A percentile compares a stretch with the other conserved stretches of the same genome.
Evolutionary conservation across 2,888 invertebrate genomes (phyloP).

Genomic region (Melitaea athalia): DNA sequence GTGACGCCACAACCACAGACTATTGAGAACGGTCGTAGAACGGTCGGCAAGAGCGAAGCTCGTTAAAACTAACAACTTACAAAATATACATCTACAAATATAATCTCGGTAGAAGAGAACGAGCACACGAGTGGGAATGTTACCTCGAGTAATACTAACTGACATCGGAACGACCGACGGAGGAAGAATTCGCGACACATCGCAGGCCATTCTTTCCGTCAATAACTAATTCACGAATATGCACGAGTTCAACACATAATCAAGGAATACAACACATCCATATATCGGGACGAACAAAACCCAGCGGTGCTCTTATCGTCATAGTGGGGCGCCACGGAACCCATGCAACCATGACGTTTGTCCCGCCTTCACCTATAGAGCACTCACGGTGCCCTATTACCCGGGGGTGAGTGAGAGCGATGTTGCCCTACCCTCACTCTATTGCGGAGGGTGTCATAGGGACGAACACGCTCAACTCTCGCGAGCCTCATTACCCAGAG

Average conservation of each 20-base stretch:
- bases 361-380: no score
- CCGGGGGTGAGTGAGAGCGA: no score
- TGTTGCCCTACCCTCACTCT: no score
- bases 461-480: neutral
- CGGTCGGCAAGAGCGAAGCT: neutral
- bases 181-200: neutral
- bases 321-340: no score
- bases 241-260: neutral
- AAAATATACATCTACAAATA: neutral
- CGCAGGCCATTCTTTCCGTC: neutral
- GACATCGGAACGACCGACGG: neutral
- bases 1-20: no score
- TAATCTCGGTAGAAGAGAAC: neutral
- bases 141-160: neutral
- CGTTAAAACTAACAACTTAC: neutral
- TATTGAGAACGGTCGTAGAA: no score
- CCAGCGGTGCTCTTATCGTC: no score
- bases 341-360: no score
- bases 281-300: neutral
- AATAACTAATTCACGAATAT: neutral
- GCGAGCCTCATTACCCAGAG: neutral
- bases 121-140: neutral
- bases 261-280: neutral
- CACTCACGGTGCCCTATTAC: no score
- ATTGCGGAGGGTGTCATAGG: no score